Evolutionary conservation across 2,888 invertebrate species (phyloP).

Genomic region (Phengaris arion): DNA sequence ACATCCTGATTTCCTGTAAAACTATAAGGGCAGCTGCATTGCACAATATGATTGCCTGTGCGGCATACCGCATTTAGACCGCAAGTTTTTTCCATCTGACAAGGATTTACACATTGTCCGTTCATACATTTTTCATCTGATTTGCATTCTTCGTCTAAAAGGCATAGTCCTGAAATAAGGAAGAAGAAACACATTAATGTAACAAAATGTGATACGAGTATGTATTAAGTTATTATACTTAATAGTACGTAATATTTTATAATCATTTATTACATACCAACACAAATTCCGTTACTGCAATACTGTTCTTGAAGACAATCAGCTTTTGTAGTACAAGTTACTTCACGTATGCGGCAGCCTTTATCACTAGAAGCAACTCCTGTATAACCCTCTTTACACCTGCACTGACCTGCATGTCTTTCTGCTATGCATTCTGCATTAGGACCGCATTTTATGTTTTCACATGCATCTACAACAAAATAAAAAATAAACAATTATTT

Average conservation of each 20-base stretch:
- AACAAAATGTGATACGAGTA: no score
- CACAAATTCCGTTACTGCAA: constrained; percentile 89
- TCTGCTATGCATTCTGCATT: constrained; percentile 90
- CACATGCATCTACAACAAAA: constrained; percentile 85
- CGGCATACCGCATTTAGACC: constrained; percentile 91
- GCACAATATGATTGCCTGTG: constrained; percentile 85
- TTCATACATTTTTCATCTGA: constrained; percentile 88
- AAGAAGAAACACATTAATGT: not conserved
- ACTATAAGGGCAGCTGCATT: constrained; percentile 90
- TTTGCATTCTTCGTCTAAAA: constrained; percentile 88
- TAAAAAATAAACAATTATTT: not conserved
- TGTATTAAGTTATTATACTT: not conserved
- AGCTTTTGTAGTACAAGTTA: constrained; percentile 83
- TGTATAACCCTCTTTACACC: constrained; percentile 87
- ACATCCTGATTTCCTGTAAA: constrained; percentile 91
- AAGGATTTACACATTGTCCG: constrained; percentile 91
- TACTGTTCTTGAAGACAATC: constrained; percentile 90
- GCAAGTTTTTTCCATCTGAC: constrained; percentile 86
- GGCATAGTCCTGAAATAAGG: constrained; percentile 82
- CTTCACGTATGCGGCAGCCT: constrained; percentile 88
- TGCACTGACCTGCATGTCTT: constrained; percentile 88
- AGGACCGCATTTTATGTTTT: constrained; percentile 86
- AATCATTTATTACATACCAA: constrained; percentile 76
- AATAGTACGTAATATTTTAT: not conserved
- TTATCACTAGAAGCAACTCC: constrained; percentile 85